Percentiles rank a stretch among this genome's conserved stretches.
phyloP scores from a whole-genome alignment of 2,888 invertebrate genomes.

The Drosophila vallismaia region DNA sequence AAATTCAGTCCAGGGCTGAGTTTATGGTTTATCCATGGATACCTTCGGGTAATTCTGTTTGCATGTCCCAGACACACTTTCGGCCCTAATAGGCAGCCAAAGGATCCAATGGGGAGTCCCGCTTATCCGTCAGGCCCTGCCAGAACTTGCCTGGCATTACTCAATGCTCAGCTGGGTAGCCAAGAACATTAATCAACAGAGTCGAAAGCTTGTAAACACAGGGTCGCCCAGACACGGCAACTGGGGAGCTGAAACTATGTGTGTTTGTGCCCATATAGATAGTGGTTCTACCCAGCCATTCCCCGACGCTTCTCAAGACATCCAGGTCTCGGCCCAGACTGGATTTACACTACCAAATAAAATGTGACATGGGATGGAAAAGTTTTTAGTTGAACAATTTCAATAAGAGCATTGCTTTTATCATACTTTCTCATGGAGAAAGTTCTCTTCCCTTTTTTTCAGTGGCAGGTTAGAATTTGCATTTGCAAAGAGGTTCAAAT shows the following conservation, averaged over 20 bases:
- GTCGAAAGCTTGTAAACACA: constrained; percentile 59
- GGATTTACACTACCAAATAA: background rate
- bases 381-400: background rate
- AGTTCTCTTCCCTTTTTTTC: background rate
- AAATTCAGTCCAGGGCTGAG: too few relatives aligned
- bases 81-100: too few relatives aligned
- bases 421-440: background rate
- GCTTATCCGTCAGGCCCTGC: constrained; percentile 35
- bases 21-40: constrained; percentile 7
- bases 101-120: too few relatives aligned
- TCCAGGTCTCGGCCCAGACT: too few relatives aligned
- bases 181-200: constrained; percentile 67
- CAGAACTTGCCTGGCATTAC: constrained; percentile 26
- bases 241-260: constrained; percentile 14
- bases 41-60: constrained; percentile 8
- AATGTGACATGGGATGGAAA: background rate
- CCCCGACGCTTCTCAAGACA: constrained; percentile 10
- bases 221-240: constrained; percentile 19
- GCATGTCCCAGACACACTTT: constrained; percentile 13
- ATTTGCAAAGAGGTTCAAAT: constrained; percentile 51
- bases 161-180: constrained; percentile 29
- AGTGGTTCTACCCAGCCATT: constrained; percentile 8
- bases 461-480: constrained; percentile 45
- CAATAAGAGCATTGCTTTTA: too few relatives aligned
- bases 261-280: constrained; percentile 16